Percentiles rank a stretch among this genome's conserved stretches.
These are phyloP conservation scores for Erpetoichthys calabaricus DNA, from an alignment of 2,797 vertebrate genomes.

Conservation along the genomic window DNA sequence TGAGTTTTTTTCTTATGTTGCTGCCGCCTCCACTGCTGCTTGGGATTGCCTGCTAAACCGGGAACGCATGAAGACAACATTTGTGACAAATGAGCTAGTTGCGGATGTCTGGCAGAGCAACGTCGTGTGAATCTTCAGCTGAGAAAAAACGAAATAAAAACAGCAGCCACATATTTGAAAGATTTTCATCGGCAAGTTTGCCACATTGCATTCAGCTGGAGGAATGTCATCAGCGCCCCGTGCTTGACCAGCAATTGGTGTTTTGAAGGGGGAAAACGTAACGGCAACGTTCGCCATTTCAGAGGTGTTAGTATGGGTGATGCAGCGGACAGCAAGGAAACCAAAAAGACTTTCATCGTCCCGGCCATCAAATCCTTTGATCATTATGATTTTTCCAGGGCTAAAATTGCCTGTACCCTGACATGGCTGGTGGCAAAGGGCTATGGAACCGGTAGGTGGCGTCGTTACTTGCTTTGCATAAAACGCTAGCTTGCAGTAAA, in stretches of 20 bases:
- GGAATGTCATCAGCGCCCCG: conserved; percentile 37
- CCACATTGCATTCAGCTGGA: conserved; percentile 30
- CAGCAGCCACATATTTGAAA: too few relatives aligned
- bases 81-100: too few relatives aligned
- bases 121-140: too few relatives aligned
- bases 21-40: conserved; percentile 15
- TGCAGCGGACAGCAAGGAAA: conserved; percentile 60
- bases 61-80: conserved; percentile 14
- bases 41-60: conserved; percentile 19
- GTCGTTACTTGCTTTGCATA: conserved; percentile 19
- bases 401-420: conserved; percentile 86
- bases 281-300: conserved; percentile 5
- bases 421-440: conserved; percentile 91
- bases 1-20: background rate
- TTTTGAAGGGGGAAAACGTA: conserved; percentile 13
- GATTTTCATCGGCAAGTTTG: conserved; percentile 16
- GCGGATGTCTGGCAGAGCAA: too few relatives aligned
- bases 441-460: conserved; percentile 83
- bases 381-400: conserved; percentile 85
- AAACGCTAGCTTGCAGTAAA: background rate
- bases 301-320: conserved; percentile 66
- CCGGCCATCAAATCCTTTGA: conserved; percentile 86
- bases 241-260: conserved; percentile 19
- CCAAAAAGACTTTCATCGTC: conserved; percentile 68
- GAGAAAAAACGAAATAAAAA: too few relatives aligned